phyloP scores from a whole-genome alignment of 1,140 invertebrate genomes.

The Pseudomyrmex flavicornis region DNA sequence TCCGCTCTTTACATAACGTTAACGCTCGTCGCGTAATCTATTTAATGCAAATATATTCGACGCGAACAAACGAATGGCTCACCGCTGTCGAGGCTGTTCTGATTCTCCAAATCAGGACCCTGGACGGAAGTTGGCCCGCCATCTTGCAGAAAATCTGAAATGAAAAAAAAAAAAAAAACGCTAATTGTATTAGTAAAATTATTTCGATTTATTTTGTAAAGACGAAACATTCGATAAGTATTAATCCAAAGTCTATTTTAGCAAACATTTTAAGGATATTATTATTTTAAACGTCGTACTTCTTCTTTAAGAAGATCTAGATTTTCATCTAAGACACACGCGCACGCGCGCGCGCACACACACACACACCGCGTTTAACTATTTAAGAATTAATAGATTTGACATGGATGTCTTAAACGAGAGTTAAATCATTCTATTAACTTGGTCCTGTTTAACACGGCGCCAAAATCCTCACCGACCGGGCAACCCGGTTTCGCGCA shows the following conservation, averaged over 20 bases:
- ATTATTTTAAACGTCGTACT: no score
- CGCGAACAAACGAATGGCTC: slow-evolving; percentile 58
- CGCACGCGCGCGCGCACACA: no score
- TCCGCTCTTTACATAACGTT: neutral
- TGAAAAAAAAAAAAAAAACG: neutral
- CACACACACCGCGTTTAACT: neutral
- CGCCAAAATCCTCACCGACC: slow-evolving; percentile 16
- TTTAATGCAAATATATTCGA: neutral
- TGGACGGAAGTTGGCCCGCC: slow-evolving; percentile 69
- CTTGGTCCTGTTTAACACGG: neutral
- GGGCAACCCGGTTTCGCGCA: slow-evolving; percentile 2
- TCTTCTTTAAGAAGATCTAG: neutral
- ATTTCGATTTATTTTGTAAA: neutral
- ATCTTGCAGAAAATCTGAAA: slow-evolving; percentile 77
- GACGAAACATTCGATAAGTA: no score
- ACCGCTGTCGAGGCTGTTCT: slow-evolving; percentile 81
- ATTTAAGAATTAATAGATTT: slow-evolving; percentile 15
- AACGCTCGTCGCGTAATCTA: no score
- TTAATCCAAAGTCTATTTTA: no score
- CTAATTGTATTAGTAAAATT: neutral
- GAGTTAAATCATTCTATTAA: slow-evolving; percentile 30
- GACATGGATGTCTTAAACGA: slow-evolving; percentile 2
- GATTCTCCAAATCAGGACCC: slow-evolving; percentile 78
- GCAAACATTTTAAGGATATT: no score
- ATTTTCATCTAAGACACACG: neutral